phyloP scores from a whole-genome alignment of 1,140 invertebrate species.

The Pemphigus obesinymphae region DNA sequence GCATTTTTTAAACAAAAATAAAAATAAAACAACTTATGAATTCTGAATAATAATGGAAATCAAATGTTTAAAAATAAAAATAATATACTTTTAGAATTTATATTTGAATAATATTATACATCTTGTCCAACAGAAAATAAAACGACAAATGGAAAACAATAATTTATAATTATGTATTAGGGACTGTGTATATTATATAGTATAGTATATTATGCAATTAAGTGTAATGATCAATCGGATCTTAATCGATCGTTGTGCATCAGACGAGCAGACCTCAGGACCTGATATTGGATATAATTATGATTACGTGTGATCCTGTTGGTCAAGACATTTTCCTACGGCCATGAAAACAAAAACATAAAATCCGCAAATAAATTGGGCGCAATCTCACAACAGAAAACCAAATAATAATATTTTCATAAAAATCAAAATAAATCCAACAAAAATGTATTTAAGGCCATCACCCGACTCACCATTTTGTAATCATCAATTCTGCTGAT shows the following conservation, averaged over 20 bases:
- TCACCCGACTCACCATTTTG: constrained; percentile 84
- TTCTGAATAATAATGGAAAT: neutral
- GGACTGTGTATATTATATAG: neutral
- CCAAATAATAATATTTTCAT: constrained; percentile 32
- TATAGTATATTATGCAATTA: neutral
- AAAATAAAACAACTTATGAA: constrained; percentile 3
- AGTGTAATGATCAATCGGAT: neutral
- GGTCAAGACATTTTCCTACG: constrained; percentile 29
- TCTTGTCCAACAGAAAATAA: constrained; percentile 24
- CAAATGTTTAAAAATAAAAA: neutral
- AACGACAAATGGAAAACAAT: neutral
- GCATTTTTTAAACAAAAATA: constrained; percentile 20
- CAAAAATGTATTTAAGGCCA: constrained; percentile 40
- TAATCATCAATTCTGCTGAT: constrained; percentile 99
- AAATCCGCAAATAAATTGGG: constrained; percentile 38
- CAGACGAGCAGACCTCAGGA: constrained; percentile 13
- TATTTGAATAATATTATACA: neutral
- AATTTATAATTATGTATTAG: neutral
- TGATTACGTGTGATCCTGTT: constrained; percentile 16
- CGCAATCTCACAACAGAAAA: constrained; percentile 40
- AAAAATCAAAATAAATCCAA: constrained; percentile 38
- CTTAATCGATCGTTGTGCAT: neutral
- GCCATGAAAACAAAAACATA: constrained; percentile 28
- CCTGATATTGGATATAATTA: neutral
- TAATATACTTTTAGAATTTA: neutral